Evolutionary conservation across 2,888 invertebrate genomes (phyloP).

Genomic region (Tipula lateralis): DNA sequence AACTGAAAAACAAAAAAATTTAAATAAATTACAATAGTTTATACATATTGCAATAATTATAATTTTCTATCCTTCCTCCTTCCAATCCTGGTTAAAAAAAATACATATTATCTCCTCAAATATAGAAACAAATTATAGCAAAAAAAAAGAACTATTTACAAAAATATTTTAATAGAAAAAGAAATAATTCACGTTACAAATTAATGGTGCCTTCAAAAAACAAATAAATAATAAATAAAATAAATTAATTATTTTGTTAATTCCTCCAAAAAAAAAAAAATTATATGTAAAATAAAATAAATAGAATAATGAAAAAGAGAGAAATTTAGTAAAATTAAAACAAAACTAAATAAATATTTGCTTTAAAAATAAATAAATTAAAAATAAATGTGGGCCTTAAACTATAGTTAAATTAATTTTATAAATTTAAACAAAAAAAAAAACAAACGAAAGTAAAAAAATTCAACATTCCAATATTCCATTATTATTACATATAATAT

Average conservation of each 20-base stretch:
- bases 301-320: conserved; percentile 13
- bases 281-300: not conserved
- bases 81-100: not conserved
- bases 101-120: not conserved
- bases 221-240: not conserved
- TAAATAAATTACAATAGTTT: too few species aligned
- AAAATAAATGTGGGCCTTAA: conserved; percentile 7
- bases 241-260: not conserved
- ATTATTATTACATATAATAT: not conserved
- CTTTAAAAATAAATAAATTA: conserved; percentile 8
- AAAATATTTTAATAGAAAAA: not conserved
- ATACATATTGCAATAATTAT: not conserved
- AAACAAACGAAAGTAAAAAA: not conserved
- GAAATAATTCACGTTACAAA: not conserved
- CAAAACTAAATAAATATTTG: not conserved
- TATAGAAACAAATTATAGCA: not conserved
- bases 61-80: not conserved
- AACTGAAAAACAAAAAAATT: not conserved
- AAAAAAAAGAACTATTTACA: not conserved
- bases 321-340: not conserved
- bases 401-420: conserved; percentile 5
- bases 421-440: not conserved
- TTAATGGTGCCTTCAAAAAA: conserved; percentile 25
- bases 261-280: not conserved
- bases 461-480: not conserved